Conservation (phyloP, 2,113 vertebrate species). For the Puma concolor region DNA sequence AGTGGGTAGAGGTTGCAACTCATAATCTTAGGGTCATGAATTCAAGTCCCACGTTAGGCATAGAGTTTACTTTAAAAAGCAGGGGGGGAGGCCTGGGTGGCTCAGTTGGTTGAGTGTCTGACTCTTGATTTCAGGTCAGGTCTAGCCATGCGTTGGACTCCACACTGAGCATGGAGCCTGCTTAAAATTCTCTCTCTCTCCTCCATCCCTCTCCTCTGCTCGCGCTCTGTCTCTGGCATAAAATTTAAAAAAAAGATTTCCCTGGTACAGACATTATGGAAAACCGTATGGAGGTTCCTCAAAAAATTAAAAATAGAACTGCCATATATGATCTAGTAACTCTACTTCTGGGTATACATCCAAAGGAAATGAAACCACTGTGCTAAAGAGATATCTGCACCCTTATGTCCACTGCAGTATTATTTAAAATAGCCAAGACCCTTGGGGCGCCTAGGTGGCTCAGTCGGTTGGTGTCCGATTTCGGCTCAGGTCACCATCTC, state of each 20-base stretch:
- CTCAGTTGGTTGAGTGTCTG: too few species aligned
- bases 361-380: neutral
- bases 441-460: too few species aligned
- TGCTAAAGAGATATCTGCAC: neutral
- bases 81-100: too few species aligned
- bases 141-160: too few species aligned
- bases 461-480: too few species aligned
- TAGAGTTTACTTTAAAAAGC: neutral
- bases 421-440: neutral
- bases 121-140: too few species aligned
- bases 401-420: neutral
- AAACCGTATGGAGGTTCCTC: neutral
- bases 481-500: too few species aligned
- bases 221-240: too few species aligned
- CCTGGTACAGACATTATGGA: neutral
- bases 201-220: too few species aligned
- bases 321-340: neutral
- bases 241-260: neutral
- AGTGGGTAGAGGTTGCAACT: neutral
- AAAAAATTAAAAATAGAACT: constrained; percentile 18
- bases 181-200: too few species aligned
- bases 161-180: too few species aligned
- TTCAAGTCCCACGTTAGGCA: neutral
- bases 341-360: neutral
- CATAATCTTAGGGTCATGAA: neutral